Base-by-base conservation (phyloP, 2,113 vertebrate genomes). In the Lates calcarifer region DNA sequence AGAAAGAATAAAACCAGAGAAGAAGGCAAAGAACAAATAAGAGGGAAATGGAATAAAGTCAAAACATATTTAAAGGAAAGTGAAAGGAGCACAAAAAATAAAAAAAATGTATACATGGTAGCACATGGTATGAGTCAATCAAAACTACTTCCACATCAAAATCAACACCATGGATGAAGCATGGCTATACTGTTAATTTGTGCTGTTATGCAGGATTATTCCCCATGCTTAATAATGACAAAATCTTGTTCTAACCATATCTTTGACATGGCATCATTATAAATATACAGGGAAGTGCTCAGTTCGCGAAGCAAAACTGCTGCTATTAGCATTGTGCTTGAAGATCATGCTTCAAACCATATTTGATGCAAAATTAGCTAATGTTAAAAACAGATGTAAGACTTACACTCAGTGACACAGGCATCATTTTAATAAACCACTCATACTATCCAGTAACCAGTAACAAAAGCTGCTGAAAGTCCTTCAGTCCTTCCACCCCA, bases 401-500 rank as follows among this genome's bases (percentile, higher is more conserved):
- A 66, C 43, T 64, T 57, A 29, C 63, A 60, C 63, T 35, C 58
- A 37, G 24, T 49, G 55, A 63, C 49, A 51, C 20, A 28, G 28
- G 29, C 51, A 70, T 41, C 14, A 15, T 63, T 51, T 26, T 14
- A 31, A 73, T 41, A 13, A 53, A 60, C 14, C 70, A 35, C 43
- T 51, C 26, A 51, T 31, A 49, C 29, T 11, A 15, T 39, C 28
- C 39, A 65, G 24, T 8, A 57, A 79, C 39, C 49, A 39, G 63
- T 13, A 14, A 66, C 62, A 77, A 14, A 39, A 53, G 1, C 1
- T 28, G 10, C 3, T 9, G 12, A 56, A 63, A 47, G 64, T 78
- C 65, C 66, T 28, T 75, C 43, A 35, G 5, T 28, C 33, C 57
- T 65, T 74, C 51, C 10, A 74, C 61, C 41, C 47, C 49, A 66